These are phyloP conservation scores for Tetheella fluctuosa DNA, from an alignment of 2,888 invertebrate species.

Conservation along the genomic window DNA sequence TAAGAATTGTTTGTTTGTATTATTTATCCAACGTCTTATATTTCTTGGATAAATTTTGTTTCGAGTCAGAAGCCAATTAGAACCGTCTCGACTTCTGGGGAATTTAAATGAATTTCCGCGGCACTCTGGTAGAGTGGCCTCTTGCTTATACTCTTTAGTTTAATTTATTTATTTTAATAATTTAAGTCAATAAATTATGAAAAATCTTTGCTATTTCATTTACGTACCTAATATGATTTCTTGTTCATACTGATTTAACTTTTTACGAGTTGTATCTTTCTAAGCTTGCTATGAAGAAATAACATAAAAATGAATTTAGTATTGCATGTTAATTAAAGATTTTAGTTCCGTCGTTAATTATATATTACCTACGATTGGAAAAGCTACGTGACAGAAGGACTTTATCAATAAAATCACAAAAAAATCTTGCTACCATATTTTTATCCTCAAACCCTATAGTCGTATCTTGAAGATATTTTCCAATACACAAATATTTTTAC, in stretches of 20 bases:
- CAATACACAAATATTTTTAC: conserved; percentile 3
- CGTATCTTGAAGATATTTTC: not conserved
- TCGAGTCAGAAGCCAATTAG: conserved; percentile 43
- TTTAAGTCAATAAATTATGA: conserved; percentile 46
- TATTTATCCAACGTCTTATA: conserved; percentile 22
- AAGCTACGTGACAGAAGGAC: no score
- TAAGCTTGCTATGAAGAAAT: no score
- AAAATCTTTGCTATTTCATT: conserved; percentile 11
- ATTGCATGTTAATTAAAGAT: no score
- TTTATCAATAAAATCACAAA: no score
- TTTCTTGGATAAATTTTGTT: conserved; percentile 41
- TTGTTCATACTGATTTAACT: not conserved
- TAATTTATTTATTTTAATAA: conserved; percentile 52
- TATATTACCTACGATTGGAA: no score
- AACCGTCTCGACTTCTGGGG: conserved; percentile 30
- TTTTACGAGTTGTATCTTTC: not conserved
- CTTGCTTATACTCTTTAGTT: conserved; percentile 32
- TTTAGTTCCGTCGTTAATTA: no score
- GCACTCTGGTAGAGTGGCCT: conserved; percentile 35
- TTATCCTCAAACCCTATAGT: not conserved
- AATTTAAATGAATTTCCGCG: conserved; percentile 44
- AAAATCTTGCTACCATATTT: no score
- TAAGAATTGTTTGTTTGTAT: conserved; percentile 12
- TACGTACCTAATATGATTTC: not conserved
- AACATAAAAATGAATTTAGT: no score